phyloP scores from a whole-genome alignment of 2,888 invertebrate species.

The Alviniconcha strummeri region DNA sequence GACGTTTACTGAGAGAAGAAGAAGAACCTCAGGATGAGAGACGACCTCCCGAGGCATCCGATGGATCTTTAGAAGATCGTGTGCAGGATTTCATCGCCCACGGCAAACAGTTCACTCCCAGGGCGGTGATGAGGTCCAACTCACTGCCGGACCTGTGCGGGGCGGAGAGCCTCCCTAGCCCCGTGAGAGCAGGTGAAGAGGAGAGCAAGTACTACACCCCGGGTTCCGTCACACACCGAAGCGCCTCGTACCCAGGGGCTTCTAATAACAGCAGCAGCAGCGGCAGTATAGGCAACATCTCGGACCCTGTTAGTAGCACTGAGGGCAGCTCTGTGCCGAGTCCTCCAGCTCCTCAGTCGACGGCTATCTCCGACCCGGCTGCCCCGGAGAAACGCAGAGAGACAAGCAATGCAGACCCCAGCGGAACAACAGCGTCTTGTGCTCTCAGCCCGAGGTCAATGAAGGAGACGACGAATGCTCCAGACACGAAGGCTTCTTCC shows the following conservation, averaged over 20 bases:
- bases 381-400: too few relatives aligned
- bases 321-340: not conserved
- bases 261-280: not conserved
- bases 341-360: not conserved
- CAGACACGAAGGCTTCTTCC: not conserved
- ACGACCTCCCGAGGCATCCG: not conserved
- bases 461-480: not conserved
- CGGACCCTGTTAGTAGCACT: not conserved
- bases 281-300: too few relatives aligned
- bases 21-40: conserved; percentile 4
- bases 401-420: too few relatives aligned
- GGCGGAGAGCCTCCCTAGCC: not conserved
- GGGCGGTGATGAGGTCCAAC: conserved; percentile 16
- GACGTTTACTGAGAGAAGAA: not conserved
- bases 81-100: conserved; percentile 23
- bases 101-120: conserved; percentile 19
- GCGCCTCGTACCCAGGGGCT: conserved; percentile 26
- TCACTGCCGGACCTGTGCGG: conserved; percentile 17
- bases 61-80: conserved; percentile 17
- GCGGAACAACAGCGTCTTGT: not conserved
- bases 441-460: not conserved
- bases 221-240: not conserved
- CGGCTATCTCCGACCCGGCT: too few relatives aligned
- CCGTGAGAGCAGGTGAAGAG: not conserved
- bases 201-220: not conserved